Evolutionary conservation across 2,113 vertebrate species (phyloP).

Genomic region (Herpetotheres cachinnans): DNA sequence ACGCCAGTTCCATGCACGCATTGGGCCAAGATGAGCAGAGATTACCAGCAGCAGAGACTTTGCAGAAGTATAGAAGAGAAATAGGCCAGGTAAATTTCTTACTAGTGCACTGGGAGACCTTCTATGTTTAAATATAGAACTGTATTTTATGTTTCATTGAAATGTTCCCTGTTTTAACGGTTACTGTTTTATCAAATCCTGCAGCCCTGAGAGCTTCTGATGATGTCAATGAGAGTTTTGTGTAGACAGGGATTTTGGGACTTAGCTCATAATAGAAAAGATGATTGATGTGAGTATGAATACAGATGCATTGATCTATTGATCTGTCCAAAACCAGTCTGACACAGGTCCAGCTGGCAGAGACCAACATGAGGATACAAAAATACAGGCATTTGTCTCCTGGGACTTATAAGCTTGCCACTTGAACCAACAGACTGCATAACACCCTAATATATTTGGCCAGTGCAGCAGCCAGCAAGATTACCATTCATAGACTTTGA

Average conservation of each 20-base stretch:
- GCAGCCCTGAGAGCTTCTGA: background rate
- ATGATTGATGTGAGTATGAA: background rate
- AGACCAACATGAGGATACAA: background rate
- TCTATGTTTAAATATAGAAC: background rate
- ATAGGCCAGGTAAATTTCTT: background rate
- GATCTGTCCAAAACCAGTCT: background rate
- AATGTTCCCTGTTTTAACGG: background rate
- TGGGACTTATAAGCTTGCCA: background rate
- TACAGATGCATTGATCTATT: background rate
- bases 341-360: background rate
- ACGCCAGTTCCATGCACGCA: accelerated
- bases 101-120: accelerated
- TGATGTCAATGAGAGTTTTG: background rate
- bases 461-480: constrained; percentile 23
- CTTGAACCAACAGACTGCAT: constrained; percentile 22
- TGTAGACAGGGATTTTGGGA: background rate
- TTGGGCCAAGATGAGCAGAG: background rate
- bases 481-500: constrained; percentile 43
- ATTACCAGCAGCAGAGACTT: background rate
- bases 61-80: background rate
- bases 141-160: background rate
- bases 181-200: background rate
- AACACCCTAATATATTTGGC: constrained; percentile 35
- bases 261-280: background rate
- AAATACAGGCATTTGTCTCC: background rate